Evolutionary conservation across 2,797 vertebrate genomes (phyloP).

Genomic region (Xenops minutus): DNA sequence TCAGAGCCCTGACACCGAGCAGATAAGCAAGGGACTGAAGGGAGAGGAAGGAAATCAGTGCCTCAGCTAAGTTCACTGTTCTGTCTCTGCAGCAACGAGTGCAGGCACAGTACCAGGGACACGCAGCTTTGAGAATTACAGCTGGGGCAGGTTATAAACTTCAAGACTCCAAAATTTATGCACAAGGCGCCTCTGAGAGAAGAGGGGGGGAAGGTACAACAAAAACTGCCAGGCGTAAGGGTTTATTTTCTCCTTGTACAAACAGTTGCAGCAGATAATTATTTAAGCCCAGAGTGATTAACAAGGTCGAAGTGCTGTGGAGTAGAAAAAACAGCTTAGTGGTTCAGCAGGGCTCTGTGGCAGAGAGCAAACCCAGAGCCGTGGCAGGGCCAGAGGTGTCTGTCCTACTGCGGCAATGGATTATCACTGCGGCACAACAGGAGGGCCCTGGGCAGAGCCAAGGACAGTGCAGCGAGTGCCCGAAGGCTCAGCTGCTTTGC

Average conservation of each 20-base stretch:
- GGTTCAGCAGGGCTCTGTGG: neutral
- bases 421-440: neutral
- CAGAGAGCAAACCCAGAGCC: neutral
- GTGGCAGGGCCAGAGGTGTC: neutral
- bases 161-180: constrained; percentile 15
- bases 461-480: neutral
- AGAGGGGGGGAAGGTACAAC: neutral
- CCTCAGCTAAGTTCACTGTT: neutral
- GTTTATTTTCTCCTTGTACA: neutral
- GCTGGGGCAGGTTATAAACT: neutral
- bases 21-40: constrained; percentile 13
- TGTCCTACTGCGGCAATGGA: neutral
- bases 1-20: constrained; percentile 22
- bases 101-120: neutral
- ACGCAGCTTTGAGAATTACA: fast-evolving
- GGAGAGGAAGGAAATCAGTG: neutral
- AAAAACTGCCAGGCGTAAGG: neutral
- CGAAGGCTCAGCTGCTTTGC: neutral
- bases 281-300: neutral
- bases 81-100: neutral
- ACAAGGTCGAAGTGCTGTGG: neutral
- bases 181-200: neutral
- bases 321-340: neutral
- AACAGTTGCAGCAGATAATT: neutral
- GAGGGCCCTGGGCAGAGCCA: neutral